phyloP scores from a whole-genome alignment of 2,797 vertebrate species.

The Tadarida brasiliensis region DNA sequence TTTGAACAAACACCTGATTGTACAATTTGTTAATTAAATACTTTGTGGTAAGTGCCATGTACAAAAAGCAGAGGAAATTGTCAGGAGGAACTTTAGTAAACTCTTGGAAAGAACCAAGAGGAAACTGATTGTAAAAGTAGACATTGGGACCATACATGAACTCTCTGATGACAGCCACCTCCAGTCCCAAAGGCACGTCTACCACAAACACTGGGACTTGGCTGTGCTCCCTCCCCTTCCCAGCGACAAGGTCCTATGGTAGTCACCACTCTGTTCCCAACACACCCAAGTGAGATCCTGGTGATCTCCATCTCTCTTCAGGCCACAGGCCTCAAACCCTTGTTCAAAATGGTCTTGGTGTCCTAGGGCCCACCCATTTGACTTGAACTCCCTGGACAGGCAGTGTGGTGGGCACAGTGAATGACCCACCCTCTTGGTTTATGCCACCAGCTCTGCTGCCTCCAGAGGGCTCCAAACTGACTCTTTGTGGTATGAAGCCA shows the following conservation, averaged over 20 bases:
- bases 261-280: background rate
- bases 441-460: background rate
- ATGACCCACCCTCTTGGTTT: background rate
- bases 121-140: background rate
- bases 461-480: background rate
- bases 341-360: background rate
- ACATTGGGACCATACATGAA: fast-evolving
- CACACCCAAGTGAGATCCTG: background rate
- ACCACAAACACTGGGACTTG: background rate
- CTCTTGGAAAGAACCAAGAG: background rate
- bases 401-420: background rate
- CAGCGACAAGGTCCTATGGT: background rate
- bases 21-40: background rate
- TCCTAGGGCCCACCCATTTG: background rate
- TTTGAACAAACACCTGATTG: background rate
- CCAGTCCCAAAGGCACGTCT: background rate
- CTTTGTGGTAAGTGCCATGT: background rate
- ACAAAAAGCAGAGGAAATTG: background rate
- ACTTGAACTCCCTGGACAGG: background rate
- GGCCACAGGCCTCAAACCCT: background rate
- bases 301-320: background rate
- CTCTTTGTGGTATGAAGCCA: background rate
- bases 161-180: background rate
- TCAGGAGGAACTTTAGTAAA: background rate
- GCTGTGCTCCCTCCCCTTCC: background rate